Conservation (phyloP, 2,888 invertebrate species). For the Cosmopolites sordidus region DNA sequence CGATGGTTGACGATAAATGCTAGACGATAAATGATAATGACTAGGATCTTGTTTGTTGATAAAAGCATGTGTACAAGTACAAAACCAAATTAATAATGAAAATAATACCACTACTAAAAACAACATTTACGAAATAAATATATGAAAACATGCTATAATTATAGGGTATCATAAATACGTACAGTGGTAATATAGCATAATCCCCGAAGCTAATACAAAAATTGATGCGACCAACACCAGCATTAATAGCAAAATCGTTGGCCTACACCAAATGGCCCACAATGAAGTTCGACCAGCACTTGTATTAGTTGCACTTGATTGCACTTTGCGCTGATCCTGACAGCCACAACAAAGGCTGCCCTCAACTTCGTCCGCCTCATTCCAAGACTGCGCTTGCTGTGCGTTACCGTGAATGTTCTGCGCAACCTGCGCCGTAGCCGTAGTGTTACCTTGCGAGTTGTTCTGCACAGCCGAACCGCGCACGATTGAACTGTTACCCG, state of each 20-base stretch:
- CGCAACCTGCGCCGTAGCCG: constrained; percentile 2
- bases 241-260: constrained; percentile 55
- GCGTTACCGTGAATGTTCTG: constrained; percentile 14
- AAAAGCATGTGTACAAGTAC: no score
- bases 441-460: constrained; percentile 12
- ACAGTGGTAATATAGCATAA: constrained; percentile 60
- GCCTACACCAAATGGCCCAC: constrained; percentile 50
- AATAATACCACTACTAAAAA: no score
- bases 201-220: constrained; percentile 57
- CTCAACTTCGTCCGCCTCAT: constrained; percentile 7
- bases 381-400: constrained; percentile 14
- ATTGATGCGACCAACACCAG: constrained; percentile 55
- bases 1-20: no score
- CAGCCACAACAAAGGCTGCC: constrained; percentile 17
- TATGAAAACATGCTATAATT: neutral
- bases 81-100: no score
- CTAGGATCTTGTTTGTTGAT: no score
- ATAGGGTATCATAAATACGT: constrained; percentile 42
- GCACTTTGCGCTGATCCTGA: constrained; percentile 26
- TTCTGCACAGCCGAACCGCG: constrained; percentile 30
- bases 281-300: constrained; percentile 34
- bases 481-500: constrained; percentile 43
- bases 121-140: no score
- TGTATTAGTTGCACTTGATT: constrained; percentile 28
- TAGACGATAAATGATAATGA: no score